Evolutionary conservation across 2,113 vertebrate genomes (phyloP).

Genomic region (Penelope pileata): DNA sequence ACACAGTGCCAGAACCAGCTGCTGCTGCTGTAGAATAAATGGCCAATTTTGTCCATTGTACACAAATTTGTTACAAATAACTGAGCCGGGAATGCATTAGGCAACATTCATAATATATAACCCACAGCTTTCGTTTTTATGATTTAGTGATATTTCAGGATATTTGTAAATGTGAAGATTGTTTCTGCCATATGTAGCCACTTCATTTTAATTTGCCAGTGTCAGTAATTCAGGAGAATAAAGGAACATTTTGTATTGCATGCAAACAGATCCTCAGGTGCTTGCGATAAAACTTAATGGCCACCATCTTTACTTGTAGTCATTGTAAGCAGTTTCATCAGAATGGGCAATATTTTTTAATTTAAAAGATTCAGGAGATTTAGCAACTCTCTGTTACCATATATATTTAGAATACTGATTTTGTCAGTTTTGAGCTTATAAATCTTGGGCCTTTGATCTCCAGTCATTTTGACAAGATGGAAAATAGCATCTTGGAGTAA

Average conservation of each 20-base stretch:
- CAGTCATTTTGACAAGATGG: constrained; percentile 78
- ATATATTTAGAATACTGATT: constrained; percentile 82
- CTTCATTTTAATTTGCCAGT: constrained; percentile 91
- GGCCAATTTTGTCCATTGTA: constrained; percentile 82
- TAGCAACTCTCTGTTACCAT: constrained; percentile 76
- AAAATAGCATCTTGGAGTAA: constrained; percentile 80
- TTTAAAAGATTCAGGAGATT: constrained; percentile 84
- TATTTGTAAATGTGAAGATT: constrained; percentile 86
- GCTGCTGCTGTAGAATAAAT: constrained; percentile 84
- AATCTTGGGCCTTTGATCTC: constrained; percentile 85
- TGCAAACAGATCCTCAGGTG: constrained; percentile 85
- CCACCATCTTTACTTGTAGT: constrained; percentile 85
- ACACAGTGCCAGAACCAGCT: constrained; percentile 78
- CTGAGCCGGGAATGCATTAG: constrained; percentile 80
- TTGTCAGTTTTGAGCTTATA: constrained; percentile 86
- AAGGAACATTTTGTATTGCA: constrained; percentile 80
- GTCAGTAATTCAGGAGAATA: constrained; percentile 86
- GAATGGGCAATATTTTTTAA: constrained; percentile 89
- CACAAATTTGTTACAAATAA: constrained; percentile 86
- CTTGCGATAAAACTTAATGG: constrained; percentile 86
- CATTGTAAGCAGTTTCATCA: constrained; percentile 87
- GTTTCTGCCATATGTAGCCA: constrained; percentile 87
- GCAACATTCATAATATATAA: constrained; percentile 84
- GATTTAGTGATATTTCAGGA: constrained; percentile 87
- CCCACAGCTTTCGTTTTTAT: constrained; percentile 82